These are phyloP conservation scores for Lacanobia oleracea DNA, from an alignment of 2,888 invertebrate genomes.

Conservation along the genomic window DNA sequence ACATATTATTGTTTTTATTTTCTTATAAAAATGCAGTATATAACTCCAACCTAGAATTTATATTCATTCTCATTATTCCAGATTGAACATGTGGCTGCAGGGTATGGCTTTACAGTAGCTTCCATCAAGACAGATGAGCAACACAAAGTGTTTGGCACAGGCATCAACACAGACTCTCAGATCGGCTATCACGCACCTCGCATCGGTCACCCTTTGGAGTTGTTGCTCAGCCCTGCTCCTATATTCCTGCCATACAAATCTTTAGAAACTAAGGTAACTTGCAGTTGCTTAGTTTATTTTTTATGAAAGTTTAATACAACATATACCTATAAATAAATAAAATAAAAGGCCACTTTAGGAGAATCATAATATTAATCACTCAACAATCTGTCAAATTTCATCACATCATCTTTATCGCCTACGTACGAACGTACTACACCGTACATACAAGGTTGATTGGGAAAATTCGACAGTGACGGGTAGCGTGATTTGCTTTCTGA, in stretches of 20 bases:
- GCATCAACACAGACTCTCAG: conserved; percentile 98
- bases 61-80: conserved; percentile 71
- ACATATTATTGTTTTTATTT: too few species aligned
- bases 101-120: conserved; percentile 97
- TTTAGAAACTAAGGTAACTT: conserved; percentile 87
- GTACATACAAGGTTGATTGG: too few species aligned
- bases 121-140: conserved; percentile 92
- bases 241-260: conserved; percentile 92
- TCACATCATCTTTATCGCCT: too few species aligned
- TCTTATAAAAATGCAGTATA: too few species aligned
- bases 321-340: too few species aligned
- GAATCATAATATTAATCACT: too few species aligned
- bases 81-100: conserved; percentile 94
- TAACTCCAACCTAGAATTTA: background rate
- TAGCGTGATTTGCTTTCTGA: too few species aligned
- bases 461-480: too few species aligned
- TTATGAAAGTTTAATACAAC: too few species aligned
- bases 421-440: too few species aligned
- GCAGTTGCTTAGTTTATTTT: background rate
- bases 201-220: conserved; percentile 92
- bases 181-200: conserved; percentile 93
- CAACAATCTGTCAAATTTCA: too few species aligned
- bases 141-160: conserved; percentile 95
- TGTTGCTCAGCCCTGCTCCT: conserved; percentile 93
- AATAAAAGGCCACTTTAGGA: too few species aligned